Base-by-base conservation (phyloP, 2,113 vertebrate species). In the Clarias magur region DNA sequence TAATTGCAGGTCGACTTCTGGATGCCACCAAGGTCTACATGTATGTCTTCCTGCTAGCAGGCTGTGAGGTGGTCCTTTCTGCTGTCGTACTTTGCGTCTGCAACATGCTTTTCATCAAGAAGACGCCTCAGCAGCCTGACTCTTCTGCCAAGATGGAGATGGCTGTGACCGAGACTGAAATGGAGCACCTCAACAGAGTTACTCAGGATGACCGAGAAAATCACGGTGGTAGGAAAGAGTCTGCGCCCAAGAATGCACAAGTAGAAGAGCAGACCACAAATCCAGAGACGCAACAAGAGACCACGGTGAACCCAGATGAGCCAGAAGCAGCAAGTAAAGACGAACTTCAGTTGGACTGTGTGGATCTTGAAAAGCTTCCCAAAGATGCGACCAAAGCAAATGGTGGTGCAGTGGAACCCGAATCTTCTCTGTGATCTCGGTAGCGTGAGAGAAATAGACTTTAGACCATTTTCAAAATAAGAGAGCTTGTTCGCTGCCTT, bases 31-130 rank as follows among this genome's bases (percentile, higher is more conserved):
- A 93, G 3, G 86, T 89, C 53, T 99, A 98, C 94, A 96, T 96
- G 96, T 96, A 95, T 1, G 96, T 99, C 87, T 99, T 99, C 91
- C 90, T 98, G 90, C 89, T 96, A 94, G 98, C 98, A 8, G 98
- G 98, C 62, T 92, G 92, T 4, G 96, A 99, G 93, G 98, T 99
- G 73, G 87, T 94, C 3, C 91, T 95, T 38, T 95, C 98, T 0
- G 95, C 97, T 42, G 67, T 97, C 0, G 94, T 98, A 59, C 68
- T 99, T 76, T 91, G 92, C 89, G 38, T 94, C 65, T 97, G 97
- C 70, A 98, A 97, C 91, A 93, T 95, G 91, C 94, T 97, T 83
- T 99, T 97, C 92, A 94, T 98, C 67, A 93, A 91, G 80, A 96
- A 83, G 89, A 93, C 93, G 83, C 8, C 90, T 0, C 79, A 93